Percentiles rank a stretch among this genome's conserved stretches.
Conservation (phyloP, 2,888 invertebrate genomes). For the Ophion costatus region DNA sequence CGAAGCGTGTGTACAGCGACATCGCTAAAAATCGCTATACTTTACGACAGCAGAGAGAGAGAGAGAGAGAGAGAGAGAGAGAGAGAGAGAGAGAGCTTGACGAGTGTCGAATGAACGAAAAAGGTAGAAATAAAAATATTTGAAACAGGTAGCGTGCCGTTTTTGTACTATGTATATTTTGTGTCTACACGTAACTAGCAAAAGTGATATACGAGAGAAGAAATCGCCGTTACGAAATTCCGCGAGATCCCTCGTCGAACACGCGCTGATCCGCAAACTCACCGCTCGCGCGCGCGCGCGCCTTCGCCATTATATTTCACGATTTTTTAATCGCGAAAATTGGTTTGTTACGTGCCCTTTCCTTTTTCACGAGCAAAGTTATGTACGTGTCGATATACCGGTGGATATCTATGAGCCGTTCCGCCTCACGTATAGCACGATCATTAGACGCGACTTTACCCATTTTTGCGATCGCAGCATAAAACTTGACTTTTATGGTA, state of each 20-base stretch:
- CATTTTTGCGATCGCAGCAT: background rate
- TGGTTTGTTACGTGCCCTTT: constrained; percentile 74
- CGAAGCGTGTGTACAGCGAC: constrained; percentile 13
- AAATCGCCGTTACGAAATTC: constrained; percentile 73
- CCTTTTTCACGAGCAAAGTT: constrained; percentile 52
- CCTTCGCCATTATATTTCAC: constrained; percentile 66
- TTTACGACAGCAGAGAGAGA: constrained; percentile 35
- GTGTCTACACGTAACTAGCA: constrained; percentile 5
- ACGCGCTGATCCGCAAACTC: constrained; percentile 70
- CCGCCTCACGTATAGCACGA: background rate
- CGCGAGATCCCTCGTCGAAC: constrained; percentile 67
- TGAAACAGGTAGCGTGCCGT: constrained; percentile 39
- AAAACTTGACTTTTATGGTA: background rate
- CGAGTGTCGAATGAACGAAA: constrained; percentile 33
- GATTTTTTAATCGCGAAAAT: constrained; percentile 73
- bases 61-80: too few species aligned
- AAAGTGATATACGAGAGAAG: constrained; percentile 38
- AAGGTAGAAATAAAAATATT: constrained; percentile 4
- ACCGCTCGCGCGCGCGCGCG: constrained; percentile 22
- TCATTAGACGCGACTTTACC: constrained; percentile 1
- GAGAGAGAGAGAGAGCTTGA: constrained; percentile 13
- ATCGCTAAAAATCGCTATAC: constrained; percentile 25
- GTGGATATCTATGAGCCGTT: background rate
- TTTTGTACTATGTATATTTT: background rate
- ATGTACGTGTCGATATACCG: background rate